Evolutionary conservation across 1,140 invertebrate species (phyloP).

Genomic region (Cyclina sinensis): DNA sequence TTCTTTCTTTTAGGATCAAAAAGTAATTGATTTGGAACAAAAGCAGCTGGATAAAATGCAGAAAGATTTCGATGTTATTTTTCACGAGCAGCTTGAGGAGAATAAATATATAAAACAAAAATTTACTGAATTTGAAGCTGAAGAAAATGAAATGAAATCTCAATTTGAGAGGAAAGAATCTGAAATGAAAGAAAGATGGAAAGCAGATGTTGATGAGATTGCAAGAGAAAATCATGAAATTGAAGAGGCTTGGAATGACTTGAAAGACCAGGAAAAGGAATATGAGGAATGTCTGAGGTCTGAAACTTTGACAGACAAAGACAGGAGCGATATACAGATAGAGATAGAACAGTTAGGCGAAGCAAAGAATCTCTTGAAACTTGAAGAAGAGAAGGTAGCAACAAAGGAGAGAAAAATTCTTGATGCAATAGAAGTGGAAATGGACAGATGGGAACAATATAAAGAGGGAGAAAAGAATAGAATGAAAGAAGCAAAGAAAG

Average conservation of each 20-base stretch:
- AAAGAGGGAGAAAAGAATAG: slow-evolving; percentile 70
- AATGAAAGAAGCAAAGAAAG: slow-evolving; percentile 65
- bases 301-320: slow-evolving; percentile 68
- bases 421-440: slow-evolving; percentile 77
- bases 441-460: slow-evolving; percentile 77
- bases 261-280: slow-evolving; percentile 76
- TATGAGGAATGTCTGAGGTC: slow-evolving; percentile 63
- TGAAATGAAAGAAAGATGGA: slow-evolving; percentile 75
- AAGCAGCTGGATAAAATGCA: slow-evolving; percentile 48
- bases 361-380: slow-evolving; percentile 74
- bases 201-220: slow-evolving; percentile 73
- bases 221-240: slow-evolving; percentile 75
- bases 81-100: slow-evolving; percentile 56
- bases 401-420: slow-evolving; percentile 76
- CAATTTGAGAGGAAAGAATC: slow-evolving; percentile 66
- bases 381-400: slow-evolving; percentile 79
- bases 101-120: slow-evolving; percentile 70
- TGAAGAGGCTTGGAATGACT: slow-evolving; percentile 82
- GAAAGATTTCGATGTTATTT: slow-evolving; percentile 60
- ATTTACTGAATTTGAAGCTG: slow-evolving; percentile 66
- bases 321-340: slow-evolving; percentile 69
- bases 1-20: slow-evolving; percentile 47
- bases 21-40: slow-evolving; percentile 60
- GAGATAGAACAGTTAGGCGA: slow-evolving; percentile 76
- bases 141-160: slow-evolving; percentile 63